phyloP scores from a whole-genome alignment of 2,797 vertebrate genomes.

The Psittacula echo region DNA sequence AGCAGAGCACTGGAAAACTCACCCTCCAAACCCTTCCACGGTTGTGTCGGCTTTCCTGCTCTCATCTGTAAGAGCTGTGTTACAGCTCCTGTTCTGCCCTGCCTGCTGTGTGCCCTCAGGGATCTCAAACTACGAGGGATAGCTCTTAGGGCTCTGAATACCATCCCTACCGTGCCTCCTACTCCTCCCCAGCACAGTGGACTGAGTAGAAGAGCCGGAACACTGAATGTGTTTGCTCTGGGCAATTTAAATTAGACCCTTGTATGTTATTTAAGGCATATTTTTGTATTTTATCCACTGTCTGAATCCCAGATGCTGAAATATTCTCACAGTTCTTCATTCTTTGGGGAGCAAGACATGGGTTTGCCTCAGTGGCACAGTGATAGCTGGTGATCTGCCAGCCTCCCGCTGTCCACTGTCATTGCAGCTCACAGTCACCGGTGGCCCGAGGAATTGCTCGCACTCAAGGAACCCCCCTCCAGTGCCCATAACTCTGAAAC shows the following conservation, averaged over 20 bases:
- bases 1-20: background rate
- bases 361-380: constrained; percentile 76
- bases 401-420: constrained; percentile 84
- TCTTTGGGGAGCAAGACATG: constrained; percentile 44
- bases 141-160: background rate
- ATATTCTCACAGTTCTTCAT: constrained; percentile 15
- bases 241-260: constrained; percentile 29
- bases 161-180: background rate
- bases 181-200: background rate
- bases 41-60: background rate
- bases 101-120: background rate
- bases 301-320: constrained; percentile 45
- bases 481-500: constrained; percentile 81
- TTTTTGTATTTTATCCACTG: constrained; percentile 11
- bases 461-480: constrained; percentile 78
- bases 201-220: constrained; percentile 2
- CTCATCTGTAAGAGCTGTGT: background rate
- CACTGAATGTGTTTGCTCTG: background rate
- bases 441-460: constrained; percentile 75
- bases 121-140: background rate
- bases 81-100: background rate
- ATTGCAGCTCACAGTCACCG: constrained; percentile 81
- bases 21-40: background rate
- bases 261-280: constrained; percentile 19
- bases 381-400: constrained; percentile 76